Evolutionary conservation across 2,113 vertebrate genomes (phyloP), one percentile per base, ranked within the genome.

Genomic region (Cephalopterus ornatus): DNA sequence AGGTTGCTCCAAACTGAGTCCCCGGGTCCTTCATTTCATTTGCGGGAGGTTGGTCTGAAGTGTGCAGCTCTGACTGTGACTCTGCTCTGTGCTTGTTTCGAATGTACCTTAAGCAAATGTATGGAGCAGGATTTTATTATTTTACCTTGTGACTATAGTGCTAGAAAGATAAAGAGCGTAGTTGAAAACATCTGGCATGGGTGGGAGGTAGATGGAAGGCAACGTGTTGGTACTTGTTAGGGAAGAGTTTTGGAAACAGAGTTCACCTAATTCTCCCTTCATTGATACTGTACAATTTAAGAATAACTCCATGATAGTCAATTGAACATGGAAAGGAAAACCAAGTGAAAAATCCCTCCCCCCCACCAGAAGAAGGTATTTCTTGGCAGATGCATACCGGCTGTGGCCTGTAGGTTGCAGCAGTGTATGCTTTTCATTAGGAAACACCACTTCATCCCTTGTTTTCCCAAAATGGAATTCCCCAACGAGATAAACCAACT

Each of bases 401-500:
- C 70, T 65, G 20, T 41, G 39, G 92, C 95, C 95, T 96, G 95
- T 78, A 96, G 95, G 93, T 97, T 26, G 95, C 96, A 97, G 96
- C 96, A 97, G 96, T 46, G 95, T 35, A 20, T 66, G 93, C 80
- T 92, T 95, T 96, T 87, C 77, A 42, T 78, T 76, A 82, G 66
- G 41, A 73, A 39, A 12, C 11, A 1, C n/a, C 16, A 53, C 52
- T 78, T 79, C 42, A 50, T 56, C 80, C 81, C 91, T 94, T 86
- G 83, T 87, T 93, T 93, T 75, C 68, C 83, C 41, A 1, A 70
- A 65, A 37, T 75, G 83, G 80, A 91, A 82, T 76, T 89, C 74
- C 49, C 58, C 73, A 70, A 2, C 35, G 77, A 46, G 41, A 75
- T 33, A 87, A 95, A 61, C 30, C 58, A 79, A 73, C 27, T 52